Conservation (phyloP, 2,888 invertebrate genomes). For the Parnassius mnemosyne region DNA sequence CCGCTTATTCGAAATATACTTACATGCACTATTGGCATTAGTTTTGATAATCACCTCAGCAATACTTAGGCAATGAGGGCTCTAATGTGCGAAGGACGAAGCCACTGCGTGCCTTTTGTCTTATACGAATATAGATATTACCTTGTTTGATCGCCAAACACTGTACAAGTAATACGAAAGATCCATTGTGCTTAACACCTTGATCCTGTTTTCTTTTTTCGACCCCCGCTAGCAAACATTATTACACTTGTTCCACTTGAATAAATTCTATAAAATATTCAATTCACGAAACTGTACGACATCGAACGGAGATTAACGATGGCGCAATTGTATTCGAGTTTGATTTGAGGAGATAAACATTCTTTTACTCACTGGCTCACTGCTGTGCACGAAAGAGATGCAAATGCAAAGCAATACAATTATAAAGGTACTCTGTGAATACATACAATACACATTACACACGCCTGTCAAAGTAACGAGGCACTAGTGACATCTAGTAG, state of each 20-base stretch:
- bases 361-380: constrained; percentile 16
- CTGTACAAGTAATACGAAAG: constrained; percentile 42
- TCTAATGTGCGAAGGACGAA: constrained; percentile 76
- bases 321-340: constrained; percentile 7
- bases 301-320: constrained; percentile 22
- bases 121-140: constrained; percentile 63
- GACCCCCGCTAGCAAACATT: constrained; percentile 25
- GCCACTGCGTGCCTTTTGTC: constrained; percentile 69
- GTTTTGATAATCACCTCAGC: constrained; percentile 73
- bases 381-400: constrained; percentile 19
- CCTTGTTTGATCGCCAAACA: constrained; percentile 56
- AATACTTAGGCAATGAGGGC: constrained; percentile 70
- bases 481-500: constrained; percentile 22
- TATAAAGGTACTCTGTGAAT: too few species aligned
- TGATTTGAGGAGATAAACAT: constrained; percentile 4
- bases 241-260: constrained; percentile 25
- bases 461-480: constrained; percentile 19
- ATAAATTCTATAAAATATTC: constrained; percentile 16
- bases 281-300: constrained; percentile 22
- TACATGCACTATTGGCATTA: constrained; percentile 70
- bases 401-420: constrained; percentile 8
- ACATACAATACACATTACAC: neutral
- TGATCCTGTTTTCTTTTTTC: constrained; percentile 27
- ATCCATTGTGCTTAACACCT: constrained; percentile 43
- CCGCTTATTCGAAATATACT: constrained; percentile 55